Base-by-base conservation (phyloP, 2,113 vertebrate genomes). In the Scortum barcoo region DNA sequence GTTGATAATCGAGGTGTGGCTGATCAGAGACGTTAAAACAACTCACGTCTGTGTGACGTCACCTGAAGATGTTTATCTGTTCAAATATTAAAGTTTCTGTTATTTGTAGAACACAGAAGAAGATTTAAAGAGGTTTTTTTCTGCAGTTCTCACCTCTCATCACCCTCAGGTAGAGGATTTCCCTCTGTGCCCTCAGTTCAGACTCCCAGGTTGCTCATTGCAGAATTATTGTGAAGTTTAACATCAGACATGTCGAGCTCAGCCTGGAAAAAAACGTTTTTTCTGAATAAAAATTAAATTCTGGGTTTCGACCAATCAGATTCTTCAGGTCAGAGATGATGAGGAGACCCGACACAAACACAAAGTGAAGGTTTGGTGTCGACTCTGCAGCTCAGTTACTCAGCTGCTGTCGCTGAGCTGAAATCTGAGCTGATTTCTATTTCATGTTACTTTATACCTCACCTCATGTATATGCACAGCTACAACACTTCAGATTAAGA, bases 31-130 rank as follows among this genome's bases (percentile, higher is more conserved):
- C 20, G 8, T 28, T 1, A 66, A 48, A 26, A 67, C 7, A n/a
- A n/a, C n/a, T n/a, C n/a, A n/a, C 12, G 9, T 24, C 62, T 66
- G 46, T 38, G 57, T 74, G 28, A 66, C 46, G 63, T 46, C 63
- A 50, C 48, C 48, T 50, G 48, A 36, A 36, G 40, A 42, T 42
- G 26, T 17, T 7, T 58, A 28, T 60, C 36, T 38, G 19, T 40
- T 40, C 13, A 14, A 63, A 40, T 63, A 30, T 57, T 28, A 11
- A 3, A 24, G 24, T 26, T 6, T 46, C 10, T 28, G 14, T 48
- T 48, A 28, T 30, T 28, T 12, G 16, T 48, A 4, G 8, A n/a
- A 42, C 36, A 28, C 20, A 26, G 53, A 26, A 13, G 0, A 1
- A 17, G 24, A 72, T 57, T 28, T 7, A 24, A 2, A 28, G 16